Evolutionary conservation across 2,113 vertebrate species (phyloP).

Genomic region (Festucalex cinctus): DNA sequence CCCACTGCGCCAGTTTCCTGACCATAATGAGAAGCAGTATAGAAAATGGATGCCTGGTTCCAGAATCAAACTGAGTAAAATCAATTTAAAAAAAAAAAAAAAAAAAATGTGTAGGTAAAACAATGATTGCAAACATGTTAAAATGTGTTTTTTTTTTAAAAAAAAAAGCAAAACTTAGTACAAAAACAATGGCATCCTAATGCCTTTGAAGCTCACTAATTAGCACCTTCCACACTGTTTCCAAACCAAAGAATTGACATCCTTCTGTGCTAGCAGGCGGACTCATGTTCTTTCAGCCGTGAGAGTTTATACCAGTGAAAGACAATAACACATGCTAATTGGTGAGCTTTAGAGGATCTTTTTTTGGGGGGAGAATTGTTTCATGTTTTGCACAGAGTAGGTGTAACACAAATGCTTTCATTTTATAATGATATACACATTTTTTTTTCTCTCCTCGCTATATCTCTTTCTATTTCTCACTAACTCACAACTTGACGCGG

Average conservation of each 20-base stretch:
- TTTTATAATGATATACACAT: neutral
- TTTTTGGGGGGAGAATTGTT: too few species aligned
- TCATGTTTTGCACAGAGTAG: neutral
- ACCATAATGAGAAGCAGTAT: neutral
- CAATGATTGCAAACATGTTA: neutral
- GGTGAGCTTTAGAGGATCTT: neutral
- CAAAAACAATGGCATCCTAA: neutral
- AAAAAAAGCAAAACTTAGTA: neutral
- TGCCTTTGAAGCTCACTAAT: neutral
- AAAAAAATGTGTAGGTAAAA: neutral
- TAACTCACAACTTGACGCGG: conserved; percentile 12
- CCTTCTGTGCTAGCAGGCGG: neutral
- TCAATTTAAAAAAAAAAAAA: too few species aligned
- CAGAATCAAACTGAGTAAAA: neutral
- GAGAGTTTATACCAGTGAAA: neutral
- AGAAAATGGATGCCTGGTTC: neutral
- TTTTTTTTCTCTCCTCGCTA: neutral
- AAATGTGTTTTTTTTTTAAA: too few species aligned
- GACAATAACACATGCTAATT: neutral
- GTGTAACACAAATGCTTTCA: neutral
- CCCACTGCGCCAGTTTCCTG: too few species aligned
- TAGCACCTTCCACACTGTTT: neutral
- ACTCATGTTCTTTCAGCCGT: neutral
- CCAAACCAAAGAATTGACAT: neutral
- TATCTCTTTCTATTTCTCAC: conserved; percentile 6